Conservation (phyloP, 2,113 vertebrate species). For the Urocitellus parryii region DNA sequence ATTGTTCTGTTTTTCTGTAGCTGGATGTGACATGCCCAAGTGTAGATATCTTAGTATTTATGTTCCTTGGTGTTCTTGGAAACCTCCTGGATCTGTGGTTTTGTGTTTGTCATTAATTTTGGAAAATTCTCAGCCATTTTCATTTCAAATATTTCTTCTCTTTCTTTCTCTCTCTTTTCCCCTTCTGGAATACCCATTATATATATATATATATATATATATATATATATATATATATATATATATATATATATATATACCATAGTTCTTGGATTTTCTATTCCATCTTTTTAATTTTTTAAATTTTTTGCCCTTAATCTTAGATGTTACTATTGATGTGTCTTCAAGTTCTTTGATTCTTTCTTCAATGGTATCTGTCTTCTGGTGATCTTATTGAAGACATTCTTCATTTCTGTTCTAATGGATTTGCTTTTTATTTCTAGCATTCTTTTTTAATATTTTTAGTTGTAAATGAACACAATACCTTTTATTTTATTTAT, state of each 20-base stretch:
- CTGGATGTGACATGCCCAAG: not conserved
- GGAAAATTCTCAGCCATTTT: constrained; percentile 7
- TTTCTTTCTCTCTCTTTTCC: not conserved
- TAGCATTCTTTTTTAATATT: too few relatives aligned
- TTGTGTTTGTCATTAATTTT: not conserved
- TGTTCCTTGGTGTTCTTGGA: not conserved
- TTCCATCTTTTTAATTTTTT: not conserved
- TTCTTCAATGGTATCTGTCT: not conserved
- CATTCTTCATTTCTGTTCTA: not conserved
- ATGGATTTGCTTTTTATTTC: too few relatives aligned
- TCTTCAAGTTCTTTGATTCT: not conserved
- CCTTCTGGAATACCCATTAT: not conserved
- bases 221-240: too few relatives aligned
- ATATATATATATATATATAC: not conserved
- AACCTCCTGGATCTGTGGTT: not conserved
- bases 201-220: not conserved
- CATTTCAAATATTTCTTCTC: not conserved
- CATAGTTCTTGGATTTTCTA: not conserved
- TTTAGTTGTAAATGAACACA: too few relatives aligned
- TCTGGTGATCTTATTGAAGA: not conserved
- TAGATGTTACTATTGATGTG: not conserved
- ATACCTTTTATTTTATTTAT: too few relatives aligned
- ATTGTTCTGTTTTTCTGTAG: not conserved
- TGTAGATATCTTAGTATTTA: not conserved
- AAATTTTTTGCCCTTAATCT: not conserved